Base-by-base conservation (phyloP, 2,113 vertebrate genomes). In the Pontoporia blainvillei region DNA sequence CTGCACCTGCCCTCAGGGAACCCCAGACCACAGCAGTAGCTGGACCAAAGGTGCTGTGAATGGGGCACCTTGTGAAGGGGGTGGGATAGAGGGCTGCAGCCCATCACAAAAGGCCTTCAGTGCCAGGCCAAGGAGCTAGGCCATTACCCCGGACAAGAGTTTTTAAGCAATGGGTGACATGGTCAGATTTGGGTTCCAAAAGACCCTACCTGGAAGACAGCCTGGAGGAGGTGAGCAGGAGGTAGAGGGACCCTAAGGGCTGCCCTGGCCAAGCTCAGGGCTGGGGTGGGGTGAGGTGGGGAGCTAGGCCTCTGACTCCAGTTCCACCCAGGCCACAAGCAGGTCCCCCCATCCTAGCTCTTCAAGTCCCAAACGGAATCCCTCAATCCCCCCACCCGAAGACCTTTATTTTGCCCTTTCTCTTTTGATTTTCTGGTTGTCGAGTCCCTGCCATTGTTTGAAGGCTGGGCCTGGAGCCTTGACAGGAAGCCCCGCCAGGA, bases 391-490 rank as follows among this genome's bases (percentile, higher is more conserved):
- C 29, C 62, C 52, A 41, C 31, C 44, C 67, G 39, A 52, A 79
- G 21, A n/a, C 62, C 72, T 73, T 86, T 84, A 90, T 94, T 96
- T 95, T 93, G 93, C 75, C 78, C 89, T 73, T 95, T 95, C 90
- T 78, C 91, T 96, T 96, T 98, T 85, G 93, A 97, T 94, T 96
- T 90, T 98, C 93, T 57, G 84, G 76, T 82, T 92, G 89, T 85
- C 2, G 0, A 90, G 67, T 59, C 78, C 69, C 71, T 81, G 83
- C 92, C 79, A 98, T 97, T 98, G 97, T 97, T 96, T 81, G 76
- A 52, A 69, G 59, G 39, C 73, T 86, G 91, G 46, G 91, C 92
- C 59, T 29, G 36, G 69, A 90, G 78, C 86, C 66, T 57, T 23
- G 25, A 95, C 96, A 97, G 97, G 97, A 97, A 98, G 96, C 86